These are phyloP conservation scores for Hyla sarda DNA, from an alignment of 2,113 vertebrate species.

Conservation along the genomic window DNA sequence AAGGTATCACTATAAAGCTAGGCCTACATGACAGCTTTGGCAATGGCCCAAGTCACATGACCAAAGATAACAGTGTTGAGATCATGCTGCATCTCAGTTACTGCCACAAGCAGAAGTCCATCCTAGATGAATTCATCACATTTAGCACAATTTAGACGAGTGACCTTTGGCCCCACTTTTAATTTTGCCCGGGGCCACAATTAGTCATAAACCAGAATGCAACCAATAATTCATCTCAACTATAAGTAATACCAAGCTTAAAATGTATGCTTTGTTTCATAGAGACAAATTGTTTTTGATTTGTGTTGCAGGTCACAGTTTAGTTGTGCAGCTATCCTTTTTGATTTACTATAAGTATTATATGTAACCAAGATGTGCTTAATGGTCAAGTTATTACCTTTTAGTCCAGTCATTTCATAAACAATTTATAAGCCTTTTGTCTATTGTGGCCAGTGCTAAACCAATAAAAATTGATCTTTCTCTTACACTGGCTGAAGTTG, in stretches of 20 bases:
- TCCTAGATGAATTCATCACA: no score
- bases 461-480: slow-evolving; percentile 34
- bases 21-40: no score
- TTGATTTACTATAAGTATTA: slow-evolving; percentile 23
- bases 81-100: no score
- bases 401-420: background rate
- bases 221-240: background rate
- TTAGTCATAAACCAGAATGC: no score
- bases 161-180: no score
- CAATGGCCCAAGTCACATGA: no score
- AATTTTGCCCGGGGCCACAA: no score
- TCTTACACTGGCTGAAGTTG: background rate
- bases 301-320: slow-evolving; percentile 18
- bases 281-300: slow-evolving; percentile 13
- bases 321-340: slow-evolving; percentile 23
- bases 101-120: no score
- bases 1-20: no score
- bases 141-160: no score
- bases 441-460: slow-evolving; percentile 31
- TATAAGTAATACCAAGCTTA: background rate
- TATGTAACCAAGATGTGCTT: slow-evolving; percentile 18
- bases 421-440: slow-evolving; percentile 17
- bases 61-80: no score
- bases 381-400: slow-evolving; percentile 36
- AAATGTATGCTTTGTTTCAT: background rate